phyloP scores from a whole-genome alignment of 2,113 vertebrate genomes.

The Corydoras maculifer region DNA sequence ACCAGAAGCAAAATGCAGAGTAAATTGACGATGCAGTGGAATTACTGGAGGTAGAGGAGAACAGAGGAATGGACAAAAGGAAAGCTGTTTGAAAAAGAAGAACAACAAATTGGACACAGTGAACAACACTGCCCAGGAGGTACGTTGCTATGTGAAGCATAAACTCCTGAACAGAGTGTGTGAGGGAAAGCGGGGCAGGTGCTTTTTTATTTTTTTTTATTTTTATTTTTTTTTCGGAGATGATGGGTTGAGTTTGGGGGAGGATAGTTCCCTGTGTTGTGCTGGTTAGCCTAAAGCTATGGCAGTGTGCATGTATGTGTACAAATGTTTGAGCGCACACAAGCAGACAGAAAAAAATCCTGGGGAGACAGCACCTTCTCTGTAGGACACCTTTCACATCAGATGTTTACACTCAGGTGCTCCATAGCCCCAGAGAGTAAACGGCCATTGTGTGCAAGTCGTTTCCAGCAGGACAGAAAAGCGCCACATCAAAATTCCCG shows the following conservation, averaged over 20 bases:
- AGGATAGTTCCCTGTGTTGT: constrained; percentile 11
- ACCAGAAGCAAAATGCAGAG: no score
- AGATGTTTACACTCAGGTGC: constrained; percentile 37
- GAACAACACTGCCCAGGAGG: constrained; percentile 21
- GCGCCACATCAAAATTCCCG: constrained; percentile 24
- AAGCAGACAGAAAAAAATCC: background rate
- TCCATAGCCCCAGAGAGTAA: constrained; percentile 25
- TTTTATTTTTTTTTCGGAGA: background rate
- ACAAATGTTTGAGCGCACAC: background rate
- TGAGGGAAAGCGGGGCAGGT: background rate
- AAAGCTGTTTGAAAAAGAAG: constrained; percentile 14
- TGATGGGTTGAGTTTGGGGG: constrained; percentile 8
- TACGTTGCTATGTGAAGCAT: constrained; percentile 12
- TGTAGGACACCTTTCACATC: constrained; percentile 14
- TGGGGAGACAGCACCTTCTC: constrained; percentile 11
- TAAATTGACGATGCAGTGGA: background rate
- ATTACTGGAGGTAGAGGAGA: background rate
- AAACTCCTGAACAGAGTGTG: constrained; percentile 4
- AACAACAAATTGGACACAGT: constrained; percentile 21
- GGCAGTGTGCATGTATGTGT: background rate
- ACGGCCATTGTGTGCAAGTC: constrained; percentile 28
- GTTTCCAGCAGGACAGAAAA: constrained; percentile 23
- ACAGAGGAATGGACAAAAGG: background rate
- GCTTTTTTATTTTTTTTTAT: background rate
- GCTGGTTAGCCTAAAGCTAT: constrained; percentile 15